Conservation (phyloP, 2,888 invertebrate genomes). For the Patella pellucida region DNA sequence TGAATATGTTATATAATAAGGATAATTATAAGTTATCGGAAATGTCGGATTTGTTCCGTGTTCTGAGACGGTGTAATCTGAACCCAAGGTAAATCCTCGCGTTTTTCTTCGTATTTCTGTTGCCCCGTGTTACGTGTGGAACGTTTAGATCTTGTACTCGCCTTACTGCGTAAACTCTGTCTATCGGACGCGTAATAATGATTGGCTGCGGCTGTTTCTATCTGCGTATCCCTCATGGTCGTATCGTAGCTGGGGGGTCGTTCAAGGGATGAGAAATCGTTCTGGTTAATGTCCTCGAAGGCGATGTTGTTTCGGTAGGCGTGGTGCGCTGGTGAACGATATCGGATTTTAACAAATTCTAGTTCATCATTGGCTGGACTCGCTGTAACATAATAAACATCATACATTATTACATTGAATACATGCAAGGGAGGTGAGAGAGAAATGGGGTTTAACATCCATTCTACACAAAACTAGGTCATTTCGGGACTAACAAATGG, state of each 20-base stretch:
- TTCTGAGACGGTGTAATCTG: slow-evolving; percentile 59
- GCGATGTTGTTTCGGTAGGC: slow-evolving; percentile 36
- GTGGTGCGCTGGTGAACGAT: slow-evolving; percentile 41
- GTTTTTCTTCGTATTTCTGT: slow-evolving; percentile 34
- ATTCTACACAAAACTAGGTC: no score
- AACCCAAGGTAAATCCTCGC: slow-evolving; percentile 62
- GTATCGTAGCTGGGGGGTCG: slow-evolving; percentile 62
- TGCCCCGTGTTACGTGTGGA: slow-evolving; percentile 24
- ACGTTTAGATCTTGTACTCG: slow-evolving; percentile 53
- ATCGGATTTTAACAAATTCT: slow-evolving; percentile 69
- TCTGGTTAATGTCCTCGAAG: slow-evolving; percentile 28
- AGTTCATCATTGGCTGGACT: slow-evolving; percentile 68
- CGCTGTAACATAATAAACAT: slow-evolving; percentile 50
- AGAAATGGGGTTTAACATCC: neutral
- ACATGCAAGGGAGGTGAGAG: neutral
- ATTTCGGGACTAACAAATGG: no score
- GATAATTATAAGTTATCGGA: slow-evolving; percentile 28
- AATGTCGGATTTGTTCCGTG: slow-evolving; percentile 44
- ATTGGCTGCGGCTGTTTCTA: slow-evolving; percentile 41
- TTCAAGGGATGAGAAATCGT: slow-evolving; percentile 46
- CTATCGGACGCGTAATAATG: slow-evolving; percentile 51
- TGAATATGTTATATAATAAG: no score
- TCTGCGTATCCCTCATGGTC: slow-evolving; percentile 50
- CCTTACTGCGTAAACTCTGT: slow-evolving; percentile 56
- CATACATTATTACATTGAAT: neutral